Conservation (phyloP, 2,888 invertebrate genomes). For the Cybosia mesomella region DNA sequence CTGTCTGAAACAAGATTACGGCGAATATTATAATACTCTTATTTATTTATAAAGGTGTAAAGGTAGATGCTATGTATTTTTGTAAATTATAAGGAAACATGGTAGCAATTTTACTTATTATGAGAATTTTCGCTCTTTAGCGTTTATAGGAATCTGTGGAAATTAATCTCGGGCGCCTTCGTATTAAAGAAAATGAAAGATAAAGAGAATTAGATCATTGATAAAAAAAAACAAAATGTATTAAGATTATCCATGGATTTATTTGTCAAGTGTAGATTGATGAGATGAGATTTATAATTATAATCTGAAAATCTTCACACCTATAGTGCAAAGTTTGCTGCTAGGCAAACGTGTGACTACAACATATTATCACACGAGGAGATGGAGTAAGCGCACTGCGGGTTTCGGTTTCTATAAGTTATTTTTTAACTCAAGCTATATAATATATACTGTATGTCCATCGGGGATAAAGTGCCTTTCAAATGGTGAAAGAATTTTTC, state of each 20-base stretch:
- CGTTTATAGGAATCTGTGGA: slow-evolving; percentile 9
- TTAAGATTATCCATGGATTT: neutral
- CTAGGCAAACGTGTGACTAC: no score
- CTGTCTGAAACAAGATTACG: slow-evolving; percentile 41
- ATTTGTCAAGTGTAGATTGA: neutral
- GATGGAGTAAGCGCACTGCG: no score
- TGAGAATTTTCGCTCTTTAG: slow-evolving; percentile 3
- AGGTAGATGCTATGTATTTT: slow-evolving; percentile 14
- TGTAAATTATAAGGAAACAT: slow-evolving; percentile 22
- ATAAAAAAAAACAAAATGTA: neutral
- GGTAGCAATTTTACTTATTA: slow-evolving; percentile 25
- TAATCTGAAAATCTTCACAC: no score
- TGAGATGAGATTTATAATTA: no score
- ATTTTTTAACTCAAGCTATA: no score
- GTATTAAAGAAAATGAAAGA: neutral
- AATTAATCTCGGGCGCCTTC: slow-evolving; percentile 11
- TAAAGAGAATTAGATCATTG: slow-evolving; percentile 2
- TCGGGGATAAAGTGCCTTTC: no score
- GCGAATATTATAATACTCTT: slow-evolving; percentile 37
- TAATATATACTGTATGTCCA: no score
- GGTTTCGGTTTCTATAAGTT: no score
- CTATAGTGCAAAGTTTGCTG: no score
- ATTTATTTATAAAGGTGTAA: slow-evolving; percentile 36
- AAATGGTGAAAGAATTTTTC: no score
- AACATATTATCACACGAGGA: no score